A percentile compares a stretch with the other conserved stretches of the same genome.
phyloP scores from a whole-genome alignment of 1,140 invertebrate genomes.

The Camponotus vicinus region DNA sequence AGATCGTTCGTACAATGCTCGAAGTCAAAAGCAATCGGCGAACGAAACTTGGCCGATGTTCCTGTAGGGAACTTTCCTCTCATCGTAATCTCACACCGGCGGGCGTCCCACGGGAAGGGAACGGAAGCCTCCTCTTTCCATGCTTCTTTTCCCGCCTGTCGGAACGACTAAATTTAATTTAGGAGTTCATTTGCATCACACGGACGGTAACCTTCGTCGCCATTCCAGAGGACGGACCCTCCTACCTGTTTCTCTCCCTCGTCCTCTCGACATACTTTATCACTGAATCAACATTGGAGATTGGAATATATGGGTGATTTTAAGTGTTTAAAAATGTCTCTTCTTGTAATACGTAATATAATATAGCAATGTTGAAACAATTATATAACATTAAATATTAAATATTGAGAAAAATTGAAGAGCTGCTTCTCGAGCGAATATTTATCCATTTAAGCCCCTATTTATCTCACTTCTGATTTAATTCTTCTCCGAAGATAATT shows the following conservation, averaged over 20 bases:
- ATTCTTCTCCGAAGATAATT: background rate
- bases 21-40: conserved; percentile 48
- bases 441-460: background rate
- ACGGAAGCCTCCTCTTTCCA: background rate
- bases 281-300: background rate
- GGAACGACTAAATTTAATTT: conserved; percentile 72
- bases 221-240: conserved; percentile 6
- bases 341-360: background rate
- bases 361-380: background rate
- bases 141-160: conserved; percentile 26
- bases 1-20: conserved; percentile 18
- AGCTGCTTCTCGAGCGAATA: background rate
- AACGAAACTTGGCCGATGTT: conserved; percentile 52
- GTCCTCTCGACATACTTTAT: background rate
- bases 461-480: background rate
- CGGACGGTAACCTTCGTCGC: conserved; percentile 53
- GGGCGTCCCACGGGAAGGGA: conserved; percentile 29
- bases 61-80: conserved; percentile 25
- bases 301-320: background rate
- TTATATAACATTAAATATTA: background rate
- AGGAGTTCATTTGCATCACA: conserved; percentile 72
- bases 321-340: background rate
- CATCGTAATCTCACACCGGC: conserved; percentile 40
- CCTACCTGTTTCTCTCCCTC: background rate
- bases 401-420: background rate